Evolutionary conservation across 2,888 invertebrate species (phyloP).

Genomic region (Branchinecta sandiegonensis): DNA sequence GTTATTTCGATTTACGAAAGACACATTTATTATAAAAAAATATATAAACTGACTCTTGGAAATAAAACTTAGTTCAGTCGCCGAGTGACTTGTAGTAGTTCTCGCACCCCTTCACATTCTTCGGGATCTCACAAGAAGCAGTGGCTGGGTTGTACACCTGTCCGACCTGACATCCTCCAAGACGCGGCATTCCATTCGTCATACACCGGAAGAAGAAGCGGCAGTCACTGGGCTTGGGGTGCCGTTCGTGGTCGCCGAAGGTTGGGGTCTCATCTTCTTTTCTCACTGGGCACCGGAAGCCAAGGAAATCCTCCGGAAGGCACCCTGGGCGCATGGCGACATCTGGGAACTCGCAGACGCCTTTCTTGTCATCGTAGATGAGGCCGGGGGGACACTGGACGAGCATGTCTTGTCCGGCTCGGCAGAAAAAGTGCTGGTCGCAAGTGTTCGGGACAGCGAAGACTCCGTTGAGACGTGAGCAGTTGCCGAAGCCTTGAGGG

Average conservation of each 20-base stretch:
- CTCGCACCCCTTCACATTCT: slow-evolving; percentile 24
- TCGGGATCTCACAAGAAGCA: slow-evolving; percentile 21
- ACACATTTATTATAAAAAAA: too few relatives aligned
- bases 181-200: slow-evolving; percentile 23
- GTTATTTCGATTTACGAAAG: too few relatives aligned
- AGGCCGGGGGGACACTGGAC: slow-evolving; percentile 22
- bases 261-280: slow-evolving; percentile 17
- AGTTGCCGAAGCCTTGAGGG: slow-evolving; percentile 23
- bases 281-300: slow-evolving; percentile 20
- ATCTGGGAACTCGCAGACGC: slow-evolving; percentile 24
- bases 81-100: slow-evolving; percentile 20
- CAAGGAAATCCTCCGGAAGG: slow-evolving; percentile 23
- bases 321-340: slow-evolving; percentile 22
- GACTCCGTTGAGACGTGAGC: slow-evolving; percentile 23
- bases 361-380: slow-evolving; percentile 20
- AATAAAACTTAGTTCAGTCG: too few relatives aligned
- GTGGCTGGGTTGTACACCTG: slow-evolving; percentile 21
- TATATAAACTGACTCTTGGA: too few relatives aligned
- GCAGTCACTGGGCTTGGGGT: slow-evolving; percentile 21
- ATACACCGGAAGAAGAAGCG: slow-evolving; percentile 23
- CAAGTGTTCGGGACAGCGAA: slow-evolving; percentile 20
- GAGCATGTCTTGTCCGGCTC: slow-evolving; percentile 15
- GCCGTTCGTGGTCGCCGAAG: slow-evolving; percentile 22
- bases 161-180: slow-evolving; percentile 22
- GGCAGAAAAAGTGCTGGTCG: slow-evolving; percentile 23